A percentile compares a stretch with the other conserved stretches of the same genome.
Conservation (phyloP, 2,888 invertebrate genomes). For the Parelbella ahira region DNA sequence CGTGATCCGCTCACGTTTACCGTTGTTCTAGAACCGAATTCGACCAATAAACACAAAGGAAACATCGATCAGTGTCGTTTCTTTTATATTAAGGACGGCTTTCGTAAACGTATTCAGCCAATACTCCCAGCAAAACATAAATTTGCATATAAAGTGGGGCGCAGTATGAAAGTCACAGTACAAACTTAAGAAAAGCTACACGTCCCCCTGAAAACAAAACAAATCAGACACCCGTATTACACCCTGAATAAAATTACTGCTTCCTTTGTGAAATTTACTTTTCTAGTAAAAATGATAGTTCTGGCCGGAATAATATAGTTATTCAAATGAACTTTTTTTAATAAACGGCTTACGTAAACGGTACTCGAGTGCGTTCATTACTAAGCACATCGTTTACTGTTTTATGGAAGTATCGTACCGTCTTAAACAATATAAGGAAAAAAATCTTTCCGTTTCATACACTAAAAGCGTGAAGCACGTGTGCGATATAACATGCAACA, state of each 20-base stretch:
- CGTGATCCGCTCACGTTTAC: too few species aligned
- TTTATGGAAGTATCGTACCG: too few species aligned
- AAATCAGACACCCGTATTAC: constrained; percentile 1
- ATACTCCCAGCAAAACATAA: constrained; percentile 20
- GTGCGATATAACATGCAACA: background rate
- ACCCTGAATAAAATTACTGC: too few species aligned
- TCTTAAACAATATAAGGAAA: too few species aligned
- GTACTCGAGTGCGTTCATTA: too few species aligned
- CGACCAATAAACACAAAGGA: constrained; percentile 20
- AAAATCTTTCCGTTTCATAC: constrained; percentile 15
- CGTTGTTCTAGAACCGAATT: constrained; percentile 1
- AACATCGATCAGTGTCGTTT: constrained; percentile 24
- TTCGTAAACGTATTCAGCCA: constrained; percentile 22
- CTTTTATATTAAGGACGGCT: constrained; percentile 18
- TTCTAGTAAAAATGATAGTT: too few species aligned
- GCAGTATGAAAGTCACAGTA: background rate
- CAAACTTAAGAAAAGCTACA: constrained; percentile 1
- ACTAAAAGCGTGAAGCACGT: constrained; percentile 12
- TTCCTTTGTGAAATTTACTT: too few species aligned
- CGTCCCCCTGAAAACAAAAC: constrained; percentile 4
- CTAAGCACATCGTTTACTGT: too few species aligned
- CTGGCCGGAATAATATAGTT: too few species aligned
- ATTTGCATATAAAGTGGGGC: constrained; percentile 22
- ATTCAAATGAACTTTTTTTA: too few species aligned
- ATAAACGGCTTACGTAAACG: too few species aligned